Conservation (phyloP, 2,113 vertebrate species). For the Diphyllodes magnificus region DNA sequence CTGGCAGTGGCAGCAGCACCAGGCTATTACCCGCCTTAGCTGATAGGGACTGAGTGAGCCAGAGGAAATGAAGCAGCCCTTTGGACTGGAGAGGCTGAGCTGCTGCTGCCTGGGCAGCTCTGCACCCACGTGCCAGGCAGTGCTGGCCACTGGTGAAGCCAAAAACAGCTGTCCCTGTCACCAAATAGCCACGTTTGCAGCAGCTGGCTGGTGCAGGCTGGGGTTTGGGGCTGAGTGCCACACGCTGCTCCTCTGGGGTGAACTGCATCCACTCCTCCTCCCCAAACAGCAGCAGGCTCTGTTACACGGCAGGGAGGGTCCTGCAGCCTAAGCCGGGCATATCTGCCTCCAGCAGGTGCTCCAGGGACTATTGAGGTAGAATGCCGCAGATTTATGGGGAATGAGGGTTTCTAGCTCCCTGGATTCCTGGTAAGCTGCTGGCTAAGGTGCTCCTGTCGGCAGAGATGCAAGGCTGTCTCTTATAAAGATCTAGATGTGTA, state of each 20-base stretch:
- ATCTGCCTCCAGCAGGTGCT: neutral
- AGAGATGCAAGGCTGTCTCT: neutral
- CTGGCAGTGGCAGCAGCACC: neutral
- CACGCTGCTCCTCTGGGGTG: neutral
- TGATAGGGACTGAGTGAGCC: neutral
- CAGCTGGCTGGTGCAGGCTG: neutral
- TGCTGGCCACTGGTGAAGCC: accelerated
- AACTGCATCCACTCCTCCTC: neutral
- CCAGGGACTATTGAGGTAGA: accelerated
- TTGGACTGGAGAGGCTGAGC: neutral
- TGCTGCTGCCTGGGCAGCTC: neutral
- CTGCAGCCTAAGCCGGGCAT: neutral
- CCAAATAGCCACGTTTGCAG: accelerated
- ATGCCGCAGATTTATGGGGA: accelerated
- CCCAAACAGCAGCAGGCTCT: neutral
- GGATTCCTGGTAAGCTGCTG: neutral
- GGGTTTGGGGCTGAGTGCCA: neutral
- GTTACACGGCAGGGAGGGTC: accelerated
- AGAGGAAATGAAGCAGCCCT: neutral
- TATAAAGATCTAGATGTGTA: too few species aligned
- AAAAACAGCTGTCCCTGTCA: neutral
- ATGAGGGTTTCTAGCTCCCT: neutral
- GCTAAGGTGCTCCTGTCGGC: neutral
- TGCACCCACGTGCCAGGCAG: accelerated
- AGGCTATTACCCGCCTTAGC: neutral